A percentile compares a stretch with the other conserved stretches of the same genome.
phyloP scores from a whole-genome alignment of 2,797 vertebrate species.

The Glossophaga mutica region DNA sequence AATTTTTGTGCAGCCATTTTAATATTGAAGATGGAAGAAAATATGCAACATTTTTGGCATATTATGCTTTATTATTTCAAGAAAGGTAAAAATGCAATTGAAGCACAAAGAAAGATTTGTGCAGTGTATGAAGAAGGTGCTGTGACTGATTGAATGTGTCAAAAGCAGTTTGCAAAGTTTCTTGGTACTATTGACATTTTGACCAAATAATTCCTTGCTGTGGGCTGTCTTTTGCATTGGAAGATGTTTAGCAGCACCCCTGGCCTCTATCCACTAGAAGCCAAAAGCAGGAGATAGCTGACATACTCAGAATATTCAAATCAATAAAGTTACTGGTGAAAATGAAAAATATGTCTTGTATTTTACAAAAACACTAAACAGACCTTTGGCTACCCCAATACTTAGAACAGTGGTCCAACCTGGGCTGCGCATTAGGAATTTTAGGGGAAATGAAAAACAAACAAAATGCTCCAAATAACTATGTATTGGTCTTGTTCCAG shows the following conservation, averaged over 20 bases:
- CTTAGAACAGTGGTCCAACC: background rate
- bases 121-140: background rate
- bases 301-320: background rate
- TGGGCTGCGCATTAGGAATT: background rate
- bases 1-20: background rate
- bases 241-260: background rate
- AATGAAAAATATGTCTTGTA: background rate
- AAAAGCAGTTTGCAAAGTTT: background rate
- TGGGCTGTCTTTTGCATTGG: background rate
- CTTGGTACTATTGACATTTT: background rate
- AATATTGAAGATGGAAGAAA: background rate
- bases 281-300: background rate
- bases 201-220: background rate
- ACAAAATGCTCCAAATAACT: background rate
- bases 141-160: background rate
- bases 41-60: background rate
- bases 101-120: background rate
- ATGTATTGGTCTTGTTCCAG: background rate
- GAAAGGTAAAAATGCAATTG: background rate
- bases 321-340: background rate
- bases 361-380: background rate
- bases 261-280: background rate
- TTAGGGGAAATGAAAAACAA: background rate
- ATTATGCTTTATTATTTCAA: background rate
- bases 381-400: background rate